These are phyloP conservation scores for Blennius ocellaris DNA, from an alignment of 2,113 vertebrate genomes.

Conservation along the genomic window DNA sequence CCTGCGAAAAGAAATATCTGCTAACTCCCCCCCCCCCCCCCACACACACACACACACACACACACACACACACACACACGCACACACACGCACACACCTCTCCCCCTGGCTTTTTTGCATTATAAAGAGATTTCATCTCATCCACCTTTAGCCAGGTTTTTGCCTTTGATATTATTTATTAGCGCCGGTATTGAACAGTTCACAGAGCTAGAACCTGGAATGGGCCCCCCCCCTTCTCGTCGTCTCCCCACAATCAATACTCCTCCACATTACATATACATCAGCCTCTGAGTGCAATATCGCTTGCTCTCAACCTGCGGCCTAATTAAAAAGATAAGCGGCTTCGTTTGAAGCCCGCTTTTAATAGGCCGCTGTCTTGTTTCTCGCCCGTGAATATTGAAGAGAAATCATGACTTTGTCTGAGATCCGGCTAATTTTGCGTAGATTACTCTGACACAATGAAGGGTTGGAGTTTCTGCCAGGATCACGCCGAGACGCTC, in stretches of 20 bases:
- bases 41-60: too few species aligned
- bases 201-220: conserved; percentile 56
- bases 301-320: conserved; percentile 66
- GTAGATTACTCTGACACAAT: conserved; percentile 27
- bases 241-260: conserved; percentile 62
- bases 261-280: conserved; percentile 68
- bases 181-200: conserved; percentile 61
- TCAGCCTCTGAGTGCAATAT: conserved; percentile 59
- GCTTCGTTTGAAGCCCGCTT: conserved; percentile 62
- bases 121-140: conserved; percentile 77
- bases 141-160: conserved; percentile 72
- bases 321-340: conserved; percentile 80
- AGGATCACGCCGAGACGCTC: neutral
- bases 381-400: conserved; percentile 69
- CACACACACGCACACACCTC: neutral
- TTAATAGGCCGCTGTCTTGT: conserved; percentile 68
- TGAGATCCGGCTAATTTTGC: conserved; percentile 43
- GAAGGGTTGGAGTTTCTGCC: conserved; percentile 17
- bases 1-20: conserved; percentile 57
- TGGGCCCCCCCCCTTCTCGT: conserved; percentile 18
- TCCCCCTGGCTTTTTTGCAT: conserved; percentile 64
- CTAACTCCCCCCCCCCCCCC: conserved; percentile 1
- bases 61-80: too few species aligned
- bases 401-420: conserved; percentile 54
- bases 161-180: conserved; percentile 79